Evolutionary conservation across 2,888 invertebrate genomes (phyloP).

Genomic region (Drosophila putrida): DNA sequence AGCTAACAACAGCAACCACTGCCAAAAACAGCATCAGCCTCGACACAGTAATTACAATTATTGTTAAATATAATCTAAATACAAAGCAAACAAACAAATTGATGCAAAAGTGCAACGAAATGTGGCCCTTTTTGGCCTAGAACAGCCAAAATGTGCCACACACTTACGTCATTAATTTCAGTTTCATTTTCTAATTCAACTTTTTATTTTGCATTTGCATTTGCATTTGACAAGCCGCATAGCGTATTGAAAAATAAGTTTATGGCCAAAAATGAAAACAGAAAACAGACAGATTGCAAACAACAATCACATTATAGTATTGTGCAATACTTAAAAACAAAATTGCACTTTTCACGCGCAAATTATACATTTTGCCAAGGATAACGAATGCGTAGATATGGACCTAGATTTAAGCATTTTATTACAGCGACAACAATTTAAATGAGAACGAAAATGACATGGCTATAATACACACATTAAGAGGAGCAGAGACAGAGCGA

Average conservation of each 20-base stretch:
- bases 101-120: constrained; percentile 4
- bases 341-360: constrained; percentile 58
- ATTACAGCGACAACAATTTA: constrained; percentile 77
- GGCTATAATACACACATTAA: constrained; percentile 35
- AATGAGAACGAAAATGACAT: constrained; percentile 71
- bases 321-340: constrained; percentile 48
- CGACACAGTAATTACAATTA: constrained; percentile 72
- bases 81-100: constrained; percentile 25
- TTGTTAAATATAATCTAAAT: constrained; percentile 33
- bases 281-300: constrained; percentile 17
- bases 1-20: constrained; percentile 5
- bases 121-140: constrained; percentile 43
- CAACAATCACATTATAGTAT: constrained; percentile 13
- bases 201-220: neutral
- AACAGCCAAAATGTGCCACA: constrained; percentile 16
- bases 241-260: constrained; percentile 47
- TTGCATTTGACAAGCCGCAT: constrained; percentile 29
- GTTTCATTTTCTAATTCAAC: constrained; percentile 33
- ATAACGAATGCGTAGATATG: constrained; percentile 84
- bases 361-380: constrained; percentile 72
- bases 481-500: neutral
- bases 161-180: constrained; percentile 60
- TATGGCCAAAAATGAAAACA: constrained; percentile 48
- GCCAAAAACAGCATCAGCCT: constrained; percentile 45
- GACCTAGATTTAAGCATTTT: constrained; percentile 84